Evolutionary conservation across 2,888 invertebrate species (phyloP).

Genomic region (Dicycla oo): DNA sequence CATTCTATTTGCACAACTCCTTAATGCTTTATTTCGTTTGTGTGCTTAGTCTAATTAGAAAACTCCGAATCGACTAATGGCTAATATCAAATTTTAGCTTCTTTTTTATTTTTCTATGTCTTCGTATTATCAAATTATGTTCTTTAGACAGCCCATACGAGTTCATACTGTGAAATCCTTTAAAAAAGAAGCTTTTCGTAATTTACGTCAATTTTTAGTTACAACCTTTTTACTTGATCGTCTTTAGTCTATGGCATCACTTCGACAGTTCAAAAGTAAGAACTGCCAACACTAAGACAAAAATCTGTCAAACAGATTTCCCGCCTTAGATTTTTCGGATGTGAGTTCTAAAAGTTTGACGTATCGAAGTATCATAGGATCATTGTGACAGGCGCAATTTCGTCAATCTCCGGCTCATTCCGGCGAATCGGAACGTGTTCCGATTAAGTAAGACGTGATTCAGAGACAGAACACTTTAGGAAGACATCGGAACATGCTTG

Average conservation of each 20-base stretch:
- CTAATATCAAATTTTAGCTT: constrained; percentile 83
- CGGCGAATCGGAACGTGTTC: constrained; percentile 69
- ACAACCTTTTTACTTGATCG: constrained; percentile 8
- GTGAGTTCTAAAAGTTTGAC: constrained; percentile 25
- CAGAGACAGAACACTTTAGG: constrained; percentile 62
- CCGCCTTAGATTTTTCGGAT: neutral
- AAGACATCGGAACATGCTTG: constrained; percentile 74
- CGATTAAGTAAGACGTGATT: constrained; percentile 65
- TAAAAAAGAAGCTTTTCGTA: constrained; percentile 25
- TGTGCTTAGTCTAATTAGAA: constrained; percentile 90
- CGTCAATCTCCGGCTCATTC: constrained; percentile 78
- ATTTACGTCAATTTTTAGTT: constrained; percentile 14
- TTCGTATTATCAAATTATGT: constrained; percentile 67
- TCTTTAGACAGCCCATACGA: constrained; percentile 58
- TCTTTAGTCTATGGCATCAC: constrained; percentile 1
- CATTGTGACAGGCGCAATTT: constrained; percentile 71
- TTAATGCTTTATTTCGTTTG: constrained; percentile 90
- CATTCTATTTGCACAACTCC: constrained; percentile 87
- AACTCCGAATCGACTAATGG: constrained; percentile 85
- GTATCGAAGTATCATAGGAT: constrained; percentile 50
- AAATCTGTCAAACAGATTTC: neutral
- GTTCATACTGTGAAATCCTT: constrained; percentile 33
- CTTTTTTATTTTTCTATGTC: constrained; percentile 72
- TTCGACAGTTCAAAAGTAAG: neutral
- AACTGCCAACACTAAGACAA: constrained; percentile 3